phyloP scores from a whole-genome alignment of 1,140 invertebrate species.

The Meteorus sp. region DNA sequence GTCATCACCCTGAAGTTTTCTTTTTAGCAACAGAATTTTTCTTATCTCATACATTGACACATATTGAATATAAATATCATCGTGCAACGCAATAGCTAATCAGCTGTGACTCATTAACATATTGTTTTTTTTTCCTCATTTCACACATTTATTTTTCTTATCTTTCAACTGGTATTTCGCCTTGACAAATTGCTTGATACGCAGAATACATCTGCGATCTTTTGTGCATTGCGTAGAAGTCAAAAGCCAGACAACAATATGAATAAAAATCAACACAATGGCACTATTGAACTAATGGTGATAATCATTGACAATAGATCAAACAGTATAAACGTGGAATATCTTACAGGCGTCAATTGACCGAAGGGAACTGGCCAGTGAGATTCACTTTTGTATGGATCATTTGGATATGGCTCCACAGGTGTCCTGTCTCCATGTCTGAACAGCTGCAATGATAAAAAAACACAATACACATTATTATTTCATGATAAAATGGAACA shows the following conservation, averaged over 20 bases:
- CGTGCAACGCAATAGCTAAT: too few relatives aligned
- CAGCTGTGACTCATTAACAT: too few relatives aligned
- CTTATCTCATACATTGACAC: too few relatives aligned
- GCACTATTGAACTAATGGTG: not conserved
- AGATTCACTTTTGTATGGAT: constrained; percentile 70
- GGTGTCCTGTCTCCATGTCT: constrained; percentile 86
- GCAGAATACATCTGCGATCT: not conserved
- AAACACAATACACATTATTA: constrained; percentile 9
- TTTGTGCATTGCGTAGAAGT: not conserved
- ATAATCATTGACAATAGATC: not conserved
- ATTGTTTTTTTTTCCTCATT: not conserved
- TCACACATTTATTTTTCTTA: not conserved
- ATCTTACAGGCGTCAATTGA: constrained; percentile 75
- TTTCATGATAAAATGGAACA: not conserved
- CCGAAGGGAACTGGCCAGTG: constrained; percentile 78
- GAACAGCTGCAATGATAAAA: constrained; percentile 59
- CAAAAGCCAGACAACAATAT: not conserved
- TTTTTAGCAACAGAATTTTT: too few relatives aligned
- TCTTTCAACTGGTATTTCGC: constrained; percentile 1
- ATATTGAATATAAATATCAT: too few relatives aligned
- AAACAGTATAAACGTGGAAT: not conserved
- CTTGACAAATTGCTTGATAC: constrained; percentile 11
- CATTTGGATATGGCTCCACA: constrained; percentile 72
- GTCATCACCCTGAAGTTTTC: too few relatives aligned
- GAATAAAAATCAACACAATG: not conserved